Evolutionary conservation across 1,140 invertebrate genomes (phyloP), one percentile per base, ranked within the genome.

Genomic region (Monochamus saltuarius): DNA sequence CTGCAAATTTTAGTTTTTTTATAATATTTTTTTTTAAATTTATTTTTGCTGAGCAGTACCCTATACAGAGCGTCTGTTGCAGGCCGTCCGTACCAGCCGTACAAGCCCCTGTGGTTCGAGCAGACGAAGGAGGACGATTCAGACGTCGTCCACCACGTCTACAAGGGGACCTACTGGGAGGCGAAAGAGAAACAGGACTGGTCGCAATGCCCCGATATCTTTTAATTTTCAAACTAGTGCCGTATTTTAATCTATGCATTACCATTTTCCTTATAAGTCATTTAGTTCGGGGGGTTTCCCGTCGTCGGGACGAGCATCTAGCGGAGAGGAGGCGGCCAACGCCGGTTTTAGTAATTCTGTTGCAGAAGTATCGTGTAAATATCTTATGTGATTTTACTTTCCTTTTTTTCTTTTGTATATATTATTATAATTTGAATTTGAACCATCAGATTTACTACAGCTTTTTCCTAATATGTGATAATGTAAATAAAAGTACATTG

Each of bases 141-240:
- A 45, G 91, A 91, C 39, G 87, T 87, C 65, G 81, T 91, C 57
- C 88, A 93, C 57, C 94, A 97, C 73, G 80, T 91, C 46, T 98
- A 88, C 78, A 92, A 85, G 61, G 88, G 89, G 58, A 85, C 88
- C 66, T 99, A 99, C 80, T 99, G 97, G 97, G 82, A 91, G 54
- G 87, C 85, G 74, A 99, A 99, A 81, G 83, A 85, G 62, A 87
- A 84, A 61, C 85, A 89, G 72, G 89, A 99, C 77, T 99, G 97
- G 95, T 78, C 82, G 22, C 80, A 76, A 70, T 99, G 97, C 84
- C 95, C 95, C 16, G 86, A 96, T 75, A 98, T 99, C 78, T 99
- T 90, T 82, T 94, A 74, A 65, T 34, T 54, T 16, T 29, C 2
- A 19, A 37, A 36, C 8, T 37, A 14, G 8, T 45, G 39, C 19